Evolutionary conservation across 2,888 invertebrate species (phyloP).

Genomic region (Lycia hirtaria): DNA sequence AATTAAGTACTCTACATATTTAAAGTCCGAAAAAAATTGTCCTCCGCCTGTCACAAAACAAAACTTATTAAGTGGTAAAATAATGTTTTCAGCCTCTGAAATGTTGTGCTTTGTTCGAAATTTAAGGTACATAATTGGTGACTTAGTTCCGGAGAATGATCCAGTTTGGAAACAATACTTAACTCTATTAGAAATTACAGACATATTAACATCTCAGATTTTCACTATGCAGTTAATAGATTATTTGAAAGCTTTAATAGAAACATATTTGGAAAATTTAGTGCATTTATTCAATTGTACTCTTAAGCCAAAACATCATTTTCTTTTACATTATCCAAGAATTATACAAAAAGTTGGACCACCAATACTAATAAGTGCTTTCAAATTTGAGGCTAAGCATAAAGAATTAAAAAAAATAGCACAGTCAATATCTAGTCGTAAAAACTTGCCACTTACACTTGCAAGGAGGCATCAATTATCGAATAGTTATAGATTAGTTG

Average conservation of each 20-base stretch:
- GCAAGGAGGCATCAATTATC: not conserved
- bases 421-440: not conserved
- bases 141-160: constrained; percentile 3
- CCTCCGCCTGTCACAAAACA: not conserved
- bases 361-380: constrained; percentile 1
- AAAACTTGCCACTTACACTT: not conserved
- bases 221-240: not conserved
- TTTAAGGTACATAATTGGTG: constrained; percentile 5
- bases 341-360: constrained; percentile 12
- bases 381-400: constrained; percentile 9
- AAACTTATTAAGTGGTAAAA: not conserved
- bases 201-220: constrained; percentile 3
- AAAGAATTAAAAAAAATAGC: constrained; percentile 3
- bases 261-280: constrained; percentile 3
- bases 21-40: not conserved
- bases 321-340: constrained; percentile 19
- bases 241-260: not conserved
- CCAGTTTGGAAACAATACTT: constrained; percentile 1
- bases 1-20: constrained; percentile 2
- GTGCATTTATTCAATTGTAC: not conserved
- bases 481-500: not conserved
- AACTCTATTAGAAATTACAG: constrained; percentile 1
- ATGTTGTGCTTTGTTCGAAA: constrained; percentile 4
- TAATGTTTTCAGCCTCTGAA: constrained; percentile 10
- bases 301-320: constrained; percentile 22